Conservation (phyloP, 2,113 vertebrate species). For the Urocitellus parryii region DNA sequence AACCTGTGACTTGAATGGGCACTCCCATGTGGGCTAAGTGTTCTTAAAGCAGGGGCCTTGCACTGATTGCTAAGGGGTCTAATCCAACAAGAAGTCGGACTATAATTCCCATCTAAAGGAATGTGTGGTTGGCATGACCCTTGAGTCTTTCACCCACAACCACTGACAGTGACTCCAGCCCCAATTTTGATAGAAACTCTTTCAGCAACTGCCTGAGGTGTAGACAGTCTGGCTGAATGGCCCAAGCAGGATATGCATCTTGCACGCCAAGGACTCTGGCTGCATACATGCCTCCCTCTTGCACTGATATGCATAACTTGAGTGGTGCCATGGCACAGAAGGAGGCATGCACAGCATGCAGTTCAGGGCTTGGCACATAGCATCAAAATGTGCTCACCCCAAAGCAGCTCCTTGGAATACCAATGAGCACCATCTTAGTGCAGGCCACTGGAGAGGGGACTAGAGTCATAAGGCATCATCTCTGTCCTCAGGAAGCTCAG, state of each 20-base stretch:
- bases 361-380: background rate
- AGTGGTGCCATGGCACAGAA: background rate
- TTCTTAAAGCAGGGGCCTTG: background rate
- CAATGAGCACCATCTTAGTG: background rate
- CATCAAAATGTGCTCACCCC: rapidly evolving
- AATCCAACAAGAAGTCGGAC: background rate
- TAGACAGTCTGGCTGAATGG: background rate
- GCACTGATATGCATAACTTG: background rate
- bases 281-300: rapidly evolving
- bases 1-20: background rate
- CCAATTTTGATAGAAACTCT: background rate
- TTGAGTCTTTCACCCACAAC: background rate
- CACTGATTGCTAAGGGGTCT: background rate
- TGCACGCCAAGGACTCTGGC: background rate
- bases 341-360: rapidly evolving
- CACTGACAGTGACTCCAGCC: background rate
- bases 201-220: background rate
- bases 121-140: too few species aligned
- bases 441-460: background rate
- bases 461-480: background rate
- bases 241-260: background rate
- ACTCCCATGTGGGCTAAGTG: background rate
- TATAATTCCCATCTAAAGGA: background rate
- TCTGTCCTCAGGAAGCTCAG: background rate
- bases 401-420: background rate